phyloP scores from a whole-genome alignment of 64 coral and sea anemone species.

The Montipora sp. region DNA sequence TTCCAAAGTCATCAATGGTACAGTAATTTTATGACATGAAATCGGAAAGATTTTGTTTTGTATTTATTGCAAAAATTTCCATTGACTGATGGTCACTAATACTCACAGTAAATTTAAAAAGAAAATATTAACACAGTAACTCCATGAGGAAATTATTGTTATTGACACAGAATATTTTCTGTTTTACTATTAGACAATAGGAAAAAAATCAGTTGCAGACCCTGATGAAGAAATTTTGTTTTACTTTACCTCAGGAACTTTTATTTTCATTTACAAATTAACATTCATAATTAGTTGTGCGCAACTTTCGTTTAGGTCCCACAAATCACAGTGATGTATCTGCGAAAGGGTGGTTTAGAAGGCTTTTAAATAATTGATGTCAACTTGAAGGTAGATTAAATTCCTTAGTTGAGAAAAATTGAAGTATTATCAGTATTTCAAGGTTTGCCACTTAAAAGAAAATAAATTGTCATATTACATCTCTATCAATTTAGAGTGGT shows the following conservation, averaged over 20 bases:
- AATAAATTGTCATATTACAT: constrained; percentile 35
- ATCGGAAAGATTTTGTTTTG: too few species aligned
- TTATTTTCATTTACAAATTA: neutral
- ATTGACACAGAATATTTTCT: neutral
- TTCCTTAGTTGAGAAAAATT: constrained; percentile 14
- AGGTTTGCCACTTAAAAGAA: neutral
- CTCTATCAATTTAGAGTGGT: neutral
- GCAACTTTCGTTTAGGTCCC: neutral
- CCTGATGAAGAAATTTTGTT: too few species aligned
- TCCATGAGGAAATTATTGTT: neutral
- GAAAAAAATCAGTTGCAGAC: too few species aligned
- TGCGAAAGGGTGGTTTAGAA: neutral
- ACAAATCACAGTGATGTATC: constrained; percentile 32
- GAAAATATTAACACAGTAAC: neutral
- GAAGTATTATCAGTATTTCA: constrained; percentile 17
- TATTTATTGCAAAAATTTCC: too few species aligned
- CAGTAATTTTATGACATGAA: too few species aligned
- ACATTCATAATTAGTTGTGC: neutral
- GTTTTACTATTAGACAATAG: neutral
- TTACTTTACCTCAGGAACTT: neutral
- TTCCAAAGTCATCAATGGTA: too few species aligned
- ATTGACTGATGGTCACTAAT: too few species aligned
- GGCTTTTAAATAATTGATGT: constrained; percentile 25
- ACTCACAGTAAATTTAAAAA: too few species aligned
- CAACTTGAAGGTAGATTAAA: constrained; percentile 5